phyloP scores from a whole-genome alignment of 2,113 vertebrate genomes.

The Neopipo cinnamomea region DNA sequence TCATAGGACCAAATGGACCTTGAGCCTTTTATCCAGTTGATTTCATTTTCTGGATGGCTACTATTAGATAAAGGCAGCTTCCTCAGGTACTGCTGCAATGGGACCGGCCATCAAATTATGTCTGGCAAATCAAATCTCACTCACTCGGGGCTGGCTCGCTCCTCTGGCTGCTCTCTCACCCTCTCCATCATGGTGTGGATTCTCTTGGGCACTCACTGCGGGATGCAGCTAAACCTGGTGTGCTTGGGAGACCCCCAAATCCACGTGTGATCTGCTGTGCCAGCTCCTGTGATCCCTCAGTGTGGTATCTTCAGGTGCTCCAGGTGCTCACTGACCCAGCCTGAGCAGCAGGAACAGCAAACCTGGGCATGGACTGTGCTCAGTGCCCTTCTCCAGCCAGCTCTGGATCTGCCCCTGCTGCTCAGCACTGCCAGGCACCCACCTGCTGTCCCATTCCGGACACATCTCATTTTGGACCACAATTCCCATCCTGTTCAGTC shows the following conservation, averaged over 20 bases:
- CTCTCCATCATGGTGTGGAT: accelerated
- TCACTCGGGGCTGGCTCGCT: neutral
- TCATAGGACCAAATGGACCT: neutral
- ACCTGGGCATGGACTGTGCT: accelerated
- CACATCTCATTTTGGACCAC: neutral
- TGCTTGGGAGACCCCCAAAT: neutral
- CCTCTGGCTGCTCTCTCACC: neutral
- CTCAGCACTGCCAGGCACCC: neutral
- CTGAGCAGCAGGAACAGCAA: neutral
- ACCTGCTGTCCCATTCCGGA: accelerated
- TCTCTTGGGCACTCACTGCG: accelerated
- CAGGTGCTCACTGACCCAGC: neutral
- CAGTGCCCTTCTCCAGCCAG: neutral
- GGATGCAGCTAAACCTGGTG: neutral
- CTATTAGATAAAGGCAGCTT: constrained; percentile 19
- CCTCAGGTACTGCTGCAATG: neutral
- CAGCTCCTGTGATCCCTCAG: neutral
- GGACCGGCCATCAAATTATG: neutral
- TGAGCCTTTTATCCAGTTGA: neutral
- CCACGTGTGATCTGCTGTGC: accelerated
- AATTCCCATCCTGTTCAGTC: neutral
- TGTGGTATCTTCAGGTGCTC: neutral
- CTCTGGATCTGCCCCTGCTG: neutral
- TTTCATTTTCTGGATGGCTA: constrained; percentile 41
- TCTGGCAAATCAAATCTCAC: neutral